A percentile compares a stretch with the other conserved stretches of the same genome.
These are phyloP conservation scores for Gyrodactylus salaris DNA, from an alignment of 1,140 invertebrate genomes.

Conservation along the genomic window DNA sequence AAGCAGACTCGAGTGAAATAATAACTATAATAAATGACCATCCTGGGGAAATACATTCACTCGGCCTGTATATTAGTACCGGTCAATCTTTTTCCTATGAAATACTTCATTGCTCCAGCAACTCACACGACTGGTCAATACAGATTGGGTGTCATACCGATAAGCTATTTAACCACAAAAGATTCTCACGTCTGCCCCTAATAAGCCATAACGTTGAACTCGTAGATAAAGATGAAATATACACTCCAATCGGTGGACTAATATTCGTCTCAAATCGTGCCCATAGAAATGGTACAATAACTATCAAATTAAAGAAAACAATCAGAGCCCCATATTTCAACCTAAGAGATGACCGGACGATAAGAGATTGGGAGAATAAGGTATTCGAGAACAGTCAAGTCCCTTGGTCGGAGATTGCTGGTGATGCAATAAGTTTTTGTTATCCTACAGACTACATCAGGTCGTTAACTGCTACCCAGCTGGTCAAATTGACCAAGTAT, in stretches of 20 bases:
- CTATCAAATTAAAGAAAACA: neutral
- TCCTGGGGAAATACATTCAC: neutral
- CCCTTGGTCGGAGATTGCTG: neutral
- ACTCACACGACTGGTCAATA: neutral
- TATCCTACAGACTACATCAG: neutral
- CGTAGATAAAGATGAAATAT: neutral
- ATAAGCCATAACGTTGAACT: neutral
- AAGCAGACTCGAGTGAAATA: neutral
- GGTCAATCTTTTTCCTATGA: neutral
- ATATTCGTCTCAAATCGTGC: neutral
- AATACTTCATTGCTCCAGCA: neutral
- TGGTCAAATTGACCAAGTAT: neutral
- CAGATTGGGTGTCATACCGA: conserved; percentile 1
- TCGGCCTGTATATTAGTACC: neutral
- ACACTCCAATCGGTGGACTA: neutral
- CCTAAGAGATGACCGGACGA: neutral
- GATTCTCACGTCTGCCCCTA: neutral
- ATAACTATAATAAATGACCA: neutral
- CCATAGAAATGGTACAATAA: neutral
- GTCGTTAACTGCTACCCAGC: neutral
- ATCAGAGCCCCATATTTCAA: neutral
- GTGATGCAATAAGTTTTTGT: conserved; percentile 1
- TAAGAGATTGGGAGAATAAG: neutral
- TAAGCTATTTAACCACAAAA: neutral
- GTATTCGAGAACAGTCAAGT: neutral